Evolutionary conservation across 1,140 invertebrate genomes (phyloP).

Genomic region (Musca domestica): DNA sequence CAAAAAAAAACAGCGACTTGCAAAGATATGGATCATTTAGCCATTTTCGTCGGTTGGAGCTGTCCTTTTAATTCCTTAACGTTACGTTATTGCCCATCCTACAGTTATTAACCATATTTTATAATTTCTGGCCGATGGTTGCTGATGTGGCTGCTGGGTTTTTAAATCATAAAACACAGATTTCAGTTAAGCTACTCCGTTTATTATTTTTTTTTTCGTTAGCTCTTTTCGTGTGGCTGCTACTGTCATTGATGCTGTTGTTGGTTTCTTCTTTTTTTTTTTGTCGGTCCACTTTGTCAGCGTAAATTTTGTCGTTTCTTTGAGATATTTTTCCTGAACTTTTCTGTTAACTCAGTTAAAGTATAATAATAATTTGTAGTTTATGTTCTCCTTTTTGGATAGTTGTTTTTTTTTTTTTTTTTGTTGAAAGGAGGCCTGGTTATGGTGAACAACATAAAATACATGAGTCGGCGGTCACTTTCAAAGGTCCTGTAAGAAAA

Average conservation of each 20-base stretch:
- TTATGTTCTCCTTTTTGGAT: conserved; percentile 5
- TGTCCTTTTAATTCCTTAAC: conserved; percentile 16
- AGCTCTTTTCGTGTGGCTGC: too few relatives aligned
- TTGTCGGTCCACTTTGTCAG: conserved; percentile 14
- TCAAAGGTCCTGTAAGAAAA: too few relatives aligned
- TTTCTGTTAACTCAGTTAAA: conserved; percentile 14
- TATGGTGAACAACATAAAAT: too few relatives aligned
- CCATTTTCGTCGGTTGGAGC: conserved; percentile 5
- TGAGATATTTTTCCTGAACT: not conserved
- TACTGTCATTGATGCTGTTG: too few relatives aligned
- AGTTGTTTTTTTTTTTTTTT: too few relatives aligned
- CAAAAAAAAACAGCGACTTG: too few relatives aligned
- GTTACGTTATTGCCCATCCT: not conserved
- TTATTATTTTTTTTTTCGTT: not conserved
- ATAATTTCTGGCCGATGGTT: conserved; percentile 6
- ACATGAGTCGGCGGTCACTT: too few relatives aligned
- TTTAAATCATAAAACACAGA: conserved; percentile 21
- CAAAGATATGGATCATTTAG: not conserved
- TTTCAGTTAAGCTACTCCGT: conserved; percentile 5
- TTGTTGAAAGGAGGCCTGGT: too few relatives aligned
- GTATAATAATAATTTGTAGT: conserved; percentile 14
- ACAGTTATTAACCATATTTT: conserved; percentile 21
- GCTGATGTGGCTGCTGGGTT: not conserved
- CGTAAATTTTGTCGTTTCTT: conserved; percentile 1
- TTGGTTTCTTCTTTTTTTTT: too few relatives aligned